Evolutionary conservation across 1,140 invertebrate genomes (phyloP).

Genomic region (Heliconius himera): DNA sequence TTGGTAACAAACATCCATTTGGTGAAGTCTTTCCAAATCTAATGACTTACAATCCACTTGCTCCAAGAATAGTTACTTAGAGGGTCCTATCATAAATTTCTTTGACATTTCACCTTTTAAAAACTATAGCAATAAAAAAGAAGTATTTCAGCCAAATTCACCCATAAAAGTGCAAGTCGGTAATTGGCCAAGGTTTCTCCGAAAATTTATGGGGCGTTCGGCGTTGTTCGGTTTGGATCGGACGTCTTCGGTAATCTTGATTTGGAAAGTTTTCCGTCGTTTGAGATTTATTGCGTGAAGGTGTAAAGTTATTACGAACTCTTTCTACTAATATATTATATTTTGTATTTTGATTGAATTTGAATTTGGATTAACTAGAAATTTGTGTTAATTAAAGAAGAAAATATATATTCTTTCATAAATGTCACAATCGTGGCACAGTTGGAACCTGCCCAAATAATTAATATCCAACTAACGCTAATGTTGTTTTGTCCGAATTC

Average conservation of each 20-base stretch:
- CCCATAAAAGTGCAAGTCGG: slow-evolving; percentile 55
- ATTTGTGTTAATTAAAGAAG: too few relatives aligned
- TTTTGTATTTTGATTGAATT: not conserved
- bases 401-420: not conserved
- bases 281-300: slow-evolving; percentile 32
- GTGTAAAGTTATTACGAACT: slow-evolving; percentile 10
- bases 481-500: not conserved
- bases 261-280: slow-evolving; percentile 33
- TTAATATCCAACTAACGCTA: not conserved
- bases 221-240: slow-evolving; percentile 41
- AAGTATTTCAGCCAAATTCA: slow-evolving; percentile 57
- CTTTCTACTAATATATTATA: not conserved
- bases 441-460: not conserved
- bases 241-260: slow-evolving; percentile 44
- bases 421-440: not conserved
- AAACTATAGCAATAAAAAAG: slow-evolving; percentile 67
- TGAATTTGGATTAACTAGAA: too few relatives aligned
- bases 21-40: slow-evolving; percentile 15
- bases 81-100: slow-evolving; percentile 22
- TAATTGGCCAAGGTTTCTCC: slow-evolving; percentile 51
- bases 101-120: slow-evolving; percentile 54
- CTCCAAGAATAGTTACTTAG: slow-evolving; percentile 25
- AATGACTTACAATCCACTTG: slow-evolving; percentile 28
- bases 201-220: slow-evolving; percentile 54
- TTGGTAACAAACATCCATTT: slow-evolving; percentile 23